Conservation (phyloP, 2,113 vertebrate genomes). For the Mesembrinibis cayennensis region DNA sequence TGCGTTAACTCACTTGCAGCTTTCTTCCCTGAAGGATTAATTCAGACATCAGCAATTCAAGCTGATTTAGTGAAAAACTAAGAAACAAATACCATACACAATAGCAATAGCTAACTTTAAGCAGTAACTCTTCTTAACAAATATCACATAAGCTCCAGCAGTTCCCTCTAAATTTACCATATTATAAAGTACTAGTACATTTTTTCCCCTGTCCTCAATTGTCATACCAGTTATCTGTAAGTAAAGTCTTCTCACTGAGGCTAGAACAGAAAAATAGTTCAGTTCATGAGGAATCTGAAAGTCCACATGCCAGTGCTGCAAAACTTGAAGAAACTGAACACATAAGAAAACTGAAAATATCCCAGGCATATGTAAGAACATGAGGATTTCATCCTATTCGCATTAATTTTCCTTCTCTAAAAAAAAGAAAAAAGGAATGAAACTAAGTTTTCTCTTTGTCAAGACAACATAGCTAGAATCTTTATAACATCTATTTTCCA, state of each 20-base stretch:
- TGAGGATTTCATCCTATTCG: neutral
- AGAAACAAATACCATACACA: neutral
- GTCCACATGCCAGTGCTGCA: neutral
- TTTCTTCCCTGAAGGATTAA: neutral
- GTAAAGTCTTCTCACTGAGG: neutral
- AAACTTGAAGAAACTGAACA: neutral
- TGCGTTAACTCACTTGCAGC: rapidly evolving
- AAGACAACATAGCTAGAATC: neutral
- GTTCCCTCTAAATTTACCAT: neutral
- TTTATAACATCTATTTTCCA: neutral
- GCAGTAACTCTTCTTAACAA: neutral
- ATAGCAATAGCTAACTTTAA: neutral
- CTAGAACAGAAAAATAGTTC: neutral
- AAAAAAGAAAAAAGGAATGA: neutral
- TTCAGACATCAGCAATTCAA: neutral
- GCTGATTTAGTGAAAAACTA: neutral
- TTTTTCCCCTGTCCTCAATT: neutral
- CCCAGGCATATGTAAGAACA: neutral
- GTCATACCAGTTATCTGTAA: neutral
- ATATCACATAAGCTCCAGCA: neutral
- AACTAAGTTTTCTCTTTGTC: neutral
- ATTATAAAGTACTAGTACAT: neutral
- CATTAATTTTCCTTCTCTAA: neutral
- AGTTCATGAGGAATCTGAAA: neutral
- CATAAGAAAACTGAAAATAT: neutral